Conservation (phyloP, 2,888 invertebrate genomes). For the Cheilosia urbana region DNA sequence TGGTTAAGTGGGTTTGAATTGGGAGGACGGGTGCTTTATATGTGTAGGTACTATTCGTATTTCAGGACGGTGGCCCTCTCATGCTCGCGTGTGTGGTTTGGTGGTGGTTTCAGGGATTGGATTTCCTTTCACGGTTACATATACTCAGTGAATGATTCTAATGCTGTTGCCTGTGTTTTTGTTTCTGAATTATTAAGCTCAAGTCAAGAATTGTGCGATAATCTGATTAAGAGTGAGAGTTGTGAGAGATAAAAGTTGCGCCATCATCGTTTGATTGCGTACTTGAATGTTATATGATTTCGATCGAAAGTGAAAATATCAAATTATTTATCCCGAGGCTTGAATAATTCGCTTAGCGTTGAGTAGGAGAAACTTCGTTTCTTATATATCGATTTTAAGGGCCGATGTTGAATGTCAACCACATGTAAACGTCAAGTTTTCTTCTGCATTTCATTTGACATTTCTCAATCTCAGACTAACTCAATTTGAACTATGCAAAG, state of each 20-base stretch:
- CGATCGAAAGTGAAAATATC: slow-evolving; percentile 6
- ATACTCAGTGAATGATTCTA: not conserved
- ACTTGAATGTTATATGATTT: not conserved
- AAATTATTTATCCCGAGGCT: slow-evolving; percentile 10
- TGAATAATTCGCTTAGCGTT: not conserved
- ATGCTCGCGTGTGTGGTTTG: slow-evolving; percentile 22
- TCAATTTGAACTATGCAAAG: no score
- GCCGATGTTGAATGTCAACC: no score
- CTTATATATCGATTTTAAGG: no score
- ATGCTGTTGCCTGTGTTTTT: slow-evolving; percentile 54
- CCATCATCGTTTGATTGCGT: not conserved
- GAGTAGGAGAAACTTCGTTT: no score
- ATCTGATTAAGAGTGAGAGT: slow-evolving; percentile 56
- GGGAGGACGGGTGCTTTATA: slow-evolving; percentile 1
- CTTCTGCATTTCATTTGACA: no score
- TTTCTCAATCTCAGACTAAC: no score
- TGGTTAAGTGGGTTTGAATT: slow-evolving; percentile 46
- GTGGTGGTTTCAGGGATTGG: slow-evolving; percentile 44
- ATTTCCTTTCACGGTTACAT: slow-evolving; percentile 45
- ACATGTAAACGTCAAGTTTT: no score
- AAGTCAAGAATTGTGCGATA: slow-evolving; percentile 55
- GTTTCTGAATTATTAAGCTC: slow-evolving; percentile 66
- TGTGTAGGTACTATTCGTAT: slow-evolving; percentile 6
- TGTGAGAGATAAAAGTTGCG: not conserved
- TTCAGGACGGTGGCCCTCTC: slow-evolving; percentile 13